Evolutionary conservation across 1,140 invertebrate species (phyloP), one percentile per base, ranked within the genome.

Genomic region (Pantala flavescens): DNA sequence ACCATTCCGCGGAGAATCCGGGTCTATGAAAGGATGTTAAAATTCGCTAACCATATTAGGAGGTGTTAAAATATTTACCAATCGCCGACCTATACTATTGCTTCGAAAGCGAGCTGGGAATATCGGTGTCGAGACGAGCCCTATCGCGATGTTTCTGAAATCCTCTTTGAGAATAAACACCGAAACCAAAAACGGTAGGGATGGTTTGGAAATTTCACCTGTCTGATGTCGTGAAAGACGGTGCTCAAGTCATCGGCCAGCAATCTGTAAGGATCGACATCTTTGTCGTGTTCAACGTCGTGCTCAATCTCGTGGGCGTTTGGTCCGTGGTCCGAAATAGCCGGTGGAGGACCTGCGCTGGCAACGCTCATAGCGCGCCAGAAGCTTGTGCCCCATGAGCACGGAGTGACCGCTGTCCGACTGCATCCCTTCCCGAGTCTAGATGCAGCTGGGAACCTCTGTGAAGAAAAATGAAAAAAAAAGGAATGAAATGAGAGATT

Each of bases 181-280:
- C 9, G 28, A 36, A 36, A 36, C 28, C 9, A 36, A 5, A 36
- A 36, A 36, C 28, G 28, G 9, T 5, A 9, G 3, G 28, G 9
- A 36, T 36, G 2, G 28, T 9, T 36, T 36, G 9, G 28, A 36
- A 36, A 36, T 36, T 83, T 88, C 83, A 94, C 93, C 84, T 90
- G 86, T 88, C 89, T 86, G 80, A 95, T 93, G 80, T 94, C 91
- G 78, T 88, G 87, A 78, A 92, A 93, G 77, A 94, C 87, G 80
- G 90, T 89, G 80, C 91, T 90, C 70, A 97, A 86, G 79, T 96
- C 93, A 78, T 93, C 89, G 78, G 94, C 91, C 71, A 94, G 85
- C 71, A 96, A 85, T 79, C 89, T 88, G 81, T 95, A 95, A 76
- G 94, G 93, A 83, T 96, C 91, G 74, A 93, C 86, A 21, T 16